Evolutionary conservation across 2,888 invertebrate species (phyloP).

Genomic region (Lepidochrysops patricia): DNA sequence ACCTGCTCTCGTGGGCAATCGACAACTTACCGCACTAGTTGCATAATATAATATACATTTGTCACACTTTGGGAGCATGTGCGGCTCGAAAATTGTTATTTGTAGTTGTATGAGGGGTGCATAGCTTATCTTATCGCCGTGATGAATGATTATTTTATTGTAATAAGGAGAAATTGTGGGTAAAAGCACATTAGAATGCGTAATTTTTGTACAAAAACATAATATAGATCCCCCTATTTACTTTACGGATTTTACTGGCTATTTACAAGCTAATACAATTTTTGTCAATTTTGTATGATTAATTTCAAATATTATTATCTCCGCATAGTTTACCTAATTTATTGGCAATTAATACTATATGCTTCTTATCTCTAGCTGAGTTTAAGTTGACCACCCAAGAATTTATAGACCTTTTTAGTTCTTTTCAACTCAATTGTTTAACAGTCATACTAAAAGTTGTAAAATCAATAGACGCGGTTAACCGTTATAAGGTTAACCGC

Average conservation of each 20-base stretch:
- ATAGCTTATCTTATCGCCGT: conserved; percentile 61
- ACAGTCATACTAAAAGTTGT: background rate
- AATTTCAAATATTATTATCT: too few relatives aligned
- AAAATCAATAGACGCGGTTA: background rate
- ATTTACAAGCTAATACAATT: background rate
- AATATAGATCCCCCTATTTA: conserved; percentile 3
- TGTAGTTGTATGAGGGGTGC: conserved; percentile 49
- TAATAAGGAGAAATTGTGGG: conserved; percentile 38
- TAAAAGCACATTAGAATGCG: conserved; percentile 11
- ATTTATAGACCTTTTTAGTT: background rate
- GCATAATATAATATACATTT: too few relatives aligned
- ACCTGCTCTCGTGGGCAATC: too few relatives aligned
- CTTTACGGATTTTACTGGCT: background rate
- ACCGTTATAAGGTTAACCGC: background rate
- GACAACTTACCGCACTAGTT: too few relatives aligned
- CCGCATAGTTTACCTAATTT: too few relatives aligned
- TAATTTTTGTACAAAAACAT: conserved; percentile 4
- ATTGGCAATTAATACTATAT: too few relatives aligned
- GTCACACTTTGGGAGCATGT: conserved; percentile 39
- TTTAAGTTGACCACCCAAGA: background rate
- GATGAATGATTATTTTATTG: conserved; percentile 49
- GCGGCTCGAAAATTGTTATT: conserved; percentile 46
- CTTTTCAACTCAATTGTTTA: background rate
- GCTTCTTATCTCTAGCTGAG: too few relatives aligned
- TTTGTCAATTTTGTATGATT: background rate